Evolutionary conservation across 2,888 invertebrate genomes (phyloP), one percentile per base, ranked within the genome.

Genomic region (Apodemia duryi): DNA sequence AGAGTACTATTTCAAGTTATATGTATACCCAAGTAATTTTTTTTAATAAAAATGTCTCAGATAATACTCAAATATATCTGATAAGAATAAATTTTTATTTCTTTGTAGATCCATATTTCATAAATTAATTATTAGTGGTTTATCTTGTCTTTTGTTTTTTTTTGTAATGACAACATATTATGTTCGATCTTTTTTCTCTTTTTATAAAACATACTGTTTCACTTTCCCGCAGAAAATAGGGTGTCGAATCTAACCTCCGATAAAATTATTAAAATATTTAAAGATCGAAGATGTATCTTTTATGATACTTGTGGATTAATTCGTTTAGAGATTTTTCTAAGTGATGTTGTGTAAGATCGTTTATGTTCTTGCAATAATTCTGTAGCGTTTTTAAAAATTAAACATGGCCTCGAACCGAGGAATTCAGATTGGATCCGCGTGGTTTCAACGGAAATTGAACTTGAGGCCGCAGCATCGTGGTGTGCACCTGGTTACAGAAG

Each of bases 391-490:
- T 85, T 82, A 88, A 88, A 91, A 90, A 90, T 91, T 91, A 91
- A 95, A 93, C 94, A 96, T 96, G 96, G 96, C 96, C 94, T 96
- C 96, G 92, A 96, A 96, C 92, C 94, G 96, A 93, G 97, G 97
- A 91, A 96, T 98, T 92, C 97, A 97, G 94, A 96, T 97, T 87
- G 98, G 98, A 92, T 97, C 97, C 89, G 98, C 98, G 93, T 99
- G 98, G 98, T 98, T 98, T 94, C 98, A 99, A 93, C 96, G 97
- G 92, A 98, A 98, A 94, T 96, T 99, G 88, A 97, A 97, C 93
- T 94, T 99, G 90, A 94, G 98, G 90, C 97, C 98, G 81, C 98
- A 98, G 92, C 98, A 98, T 92, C 94, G 98, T 86, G 98, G 98
- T 83, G 98, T 98, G 85, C 98, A 99, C 93, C 94, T 98, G 81